phyloP scores from a whole-genome alignment of 1,140 invertebrate genomes.

The Meloidogyne hapla region DNA sequence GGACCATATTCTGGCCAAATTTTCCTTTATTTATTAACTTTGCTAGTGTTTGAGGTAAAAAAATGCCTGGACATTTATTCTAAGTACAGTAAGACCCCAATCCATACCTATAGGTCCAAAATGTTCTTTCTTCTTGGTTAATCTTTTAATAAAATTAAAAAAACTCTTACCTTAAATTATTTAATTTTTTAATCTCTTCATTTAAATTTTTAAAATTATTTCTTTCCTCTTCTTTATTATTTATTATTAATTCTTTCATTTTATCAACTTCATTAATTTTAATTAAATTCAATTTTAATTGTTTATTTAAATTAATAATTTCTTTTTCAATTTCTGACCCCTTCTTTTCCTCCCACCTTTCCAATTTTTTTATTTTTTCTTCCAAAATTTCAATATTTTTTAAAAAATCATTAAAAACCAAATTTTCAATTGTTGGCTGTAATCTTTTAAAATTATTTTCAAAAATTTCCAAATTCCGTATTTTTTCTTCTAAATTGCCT shows the following conservation, averaged over 20 bases:
- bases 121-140: too few species aligned
- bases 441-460: neutral
- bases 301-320: neutral
- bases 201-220: neutral
- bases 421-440: neutral
- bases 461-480: neutral
- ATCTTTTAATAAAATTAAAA: neutral
- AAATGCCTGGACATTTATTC: too few species aligned
- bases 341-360: neutral
- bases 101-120: too few species aligned
- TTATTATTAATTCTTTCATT: neutral
- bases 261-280: neutral
- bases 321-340: neutral
- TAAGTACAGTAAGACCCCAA: too few species aligned
- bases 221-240: neutral
- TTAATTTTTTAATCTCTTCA: conserved; percentile 1
- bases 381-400: neutral
- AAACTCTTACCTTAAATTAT: neutral
- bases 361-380: neutral
- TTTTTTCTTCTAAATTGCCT: neutral
- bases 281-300: neutral
- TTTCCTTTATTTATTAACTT: too few species aligned
- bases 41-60: too few species aligned
- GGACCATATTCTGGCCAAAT: too few species aligned
- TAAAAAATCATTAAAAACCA: neutral